These are phyloP conservation scores for Antigone vipio DNA, from an alignment of 2,113 vertebrate genomes.

Conservation along the genomic window DNA sequence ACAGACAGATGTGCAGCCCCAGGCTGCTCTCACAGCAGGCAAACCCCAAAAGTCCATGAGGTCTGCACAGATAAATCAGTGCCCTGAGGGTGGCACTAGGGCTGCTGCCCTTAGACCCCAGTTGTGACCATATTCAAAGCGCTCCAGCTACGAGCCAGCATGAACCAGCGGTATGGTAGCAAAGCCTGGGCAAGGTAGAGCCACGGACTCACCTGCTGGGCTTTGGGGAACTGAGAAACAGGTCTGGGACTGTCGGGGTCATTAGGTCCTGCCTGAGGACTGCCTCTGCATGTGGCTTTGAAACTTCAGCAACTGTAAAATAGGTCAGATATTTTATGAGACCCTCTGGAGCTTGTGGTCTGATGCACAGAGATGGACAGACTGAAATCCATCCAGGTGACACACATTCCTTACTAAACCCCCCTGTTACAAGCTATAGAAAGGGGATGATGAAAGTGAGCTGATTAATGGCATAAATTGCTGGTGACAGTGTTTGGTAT, in stretches of 20 bases:
- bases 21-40: background rate
- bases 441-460: background rate
- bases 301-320: constrained; percentile 41
- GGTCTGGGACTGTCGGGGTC: background rate
- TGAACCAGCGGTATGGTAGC: background rate
- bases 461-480: rapidly evolving
- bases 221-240: background rate
- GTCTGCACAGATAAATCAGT: rapidly evolving
- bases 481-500: rapidly evolving
- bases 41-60: rapidly evolving
- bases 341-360: background rate
- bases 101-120: background rate
- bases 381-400: no score
- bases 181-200: background rate
- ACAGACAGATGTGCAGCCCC: rapidly evolving
- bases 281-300: background rate
- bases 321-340: background rate
- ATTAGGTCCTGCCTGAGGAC: constrained; percentile 3
- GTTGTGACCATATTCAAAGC: rapidly evolving
- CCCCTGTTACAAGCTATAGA: background rate
- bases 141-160: rapidly evolving
- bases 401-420: rapidly evolving
- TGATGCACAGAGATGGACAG: background rate
- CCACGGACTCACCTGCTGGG: background rate
- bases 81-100: rapidly evolving